These are phyloP conservation scores for Papilio machaon DNA, from an alignment of 1,140 invertebrate genomes.

Conservation along the genomic window DNA sequence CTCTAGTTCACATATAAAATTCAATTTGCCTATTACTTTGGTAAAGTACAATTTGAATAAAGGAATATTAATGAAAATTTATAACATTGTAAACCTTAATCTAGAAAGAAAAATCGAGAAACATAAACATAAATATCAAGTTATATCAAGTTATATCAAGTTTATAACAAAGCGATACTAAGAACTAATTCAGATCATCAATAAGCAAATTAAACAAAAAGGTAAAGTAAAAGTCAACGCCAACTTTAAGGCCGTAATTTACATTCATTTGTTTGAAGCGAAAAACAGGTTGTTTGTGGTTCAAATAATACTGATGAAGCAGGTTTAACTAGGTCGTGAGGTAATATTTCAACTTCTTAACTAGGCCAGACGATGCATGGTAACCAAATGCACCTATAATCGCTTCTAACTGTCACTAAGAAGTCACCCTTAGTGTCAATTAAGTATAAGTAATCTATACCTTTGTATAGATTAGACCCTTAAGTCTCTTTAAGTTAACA, in stretches of 20 bases:
- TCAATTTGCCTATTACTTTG: conserved; percentile 10
- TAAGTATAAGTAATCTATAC: not conserved
- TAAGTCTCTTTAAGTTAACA: no score
- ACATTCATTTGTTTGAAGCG: not conserved
- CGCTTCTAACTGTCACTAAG: not conserved
- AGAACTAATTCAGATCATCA: not conserved
- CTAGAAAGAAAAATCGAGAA: no score
- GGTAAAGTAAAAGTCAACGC: not conserved
- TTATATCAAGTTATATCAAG: no score
- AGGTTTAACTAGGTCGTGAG: not conserved
- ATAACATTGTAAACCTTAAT: not conserved
- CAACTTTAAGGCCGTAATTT: not conserved
- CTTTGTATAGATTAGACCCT: no score
- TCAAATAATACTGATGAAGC: conserved; percentile 7
- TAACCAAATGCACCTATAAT: not conserved
- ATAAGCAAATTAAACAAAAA: not conserved
- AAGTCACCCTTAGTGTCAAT: not conserved
- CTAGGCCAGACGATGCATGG: not conserved
- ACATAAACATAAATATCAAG: no score
- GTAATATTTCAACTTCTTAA: conserved; percentile 4
- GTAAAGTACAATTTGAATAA: not conserved
- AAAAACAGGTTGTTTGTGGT: conserved; percentile 12
- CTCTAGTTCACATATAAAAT: not conserved
- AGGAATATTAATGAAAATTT: not conserved
- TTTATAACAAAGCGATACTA: no score